Base-by-base conservation (phyloP, 2,797 vertebrate genomes). In the Siniperca obscura region DNA sequence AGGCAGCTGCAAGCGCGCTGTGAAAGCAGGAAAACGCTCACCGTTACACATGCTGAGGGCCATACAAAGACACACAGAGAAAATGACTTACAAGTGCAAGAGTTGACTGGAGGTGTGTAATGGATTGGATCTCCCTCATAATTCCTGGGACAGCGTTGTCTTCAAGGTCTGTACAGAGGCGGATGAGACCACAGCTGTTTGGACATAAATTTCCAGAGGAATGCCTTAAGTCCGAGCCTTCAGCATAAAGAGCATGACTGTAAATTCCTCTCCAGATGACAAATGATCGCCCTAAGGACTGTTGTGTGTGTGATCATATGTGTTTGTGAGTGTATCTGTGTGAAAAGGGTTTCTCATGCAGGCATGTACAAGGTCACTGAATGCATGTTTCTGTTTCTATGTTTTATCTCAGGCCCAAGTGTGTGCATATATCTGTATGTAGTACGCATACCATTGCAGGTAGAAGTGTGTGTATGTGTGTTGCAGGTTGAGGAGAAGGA, bases 191-290 rank as follows among this genome's bases (percentile, higher is more conserved):
- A 82, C 95, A 96, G 95, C 96, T 96, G 95, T 91, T 88, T 88
- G 90, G 88, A 93, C 92, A 94, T 95, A 95, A 95, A 95, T 96
- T 95, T 95, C 75, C 93, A 85, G 73, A 94, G 93, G 94, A 96
- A 95, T 95, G 92, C 89, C 91, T 90, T 38, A 85, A 90, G 92
- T 87, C 90, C 60, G 53, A 89, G 75, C 74, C 85, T 86, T 87
- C 87, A 81, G 88, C 88, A 68, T 89, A 89, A 93, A 89, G 87
- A 91, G 90, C 89, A 74, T 88, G 91, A 94, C 92, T 91, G 85
- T 80, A 87, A 90, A 93, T 91, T 92, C 91, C 86, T 93, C 90
- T 64, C 87, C 85, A 80, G 78, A 92, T 93, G 94, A 95, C 91
- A 94, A 95, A 95, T 91, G 91, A 92, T 90, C 75, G 2, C 92